Percentiles rank a stretch among this genome's conserved stretches.
Evolutionary conservation across 2,113 vertebrate species (phyloP).

Genomic region (Strigops habroptila): DNA sequence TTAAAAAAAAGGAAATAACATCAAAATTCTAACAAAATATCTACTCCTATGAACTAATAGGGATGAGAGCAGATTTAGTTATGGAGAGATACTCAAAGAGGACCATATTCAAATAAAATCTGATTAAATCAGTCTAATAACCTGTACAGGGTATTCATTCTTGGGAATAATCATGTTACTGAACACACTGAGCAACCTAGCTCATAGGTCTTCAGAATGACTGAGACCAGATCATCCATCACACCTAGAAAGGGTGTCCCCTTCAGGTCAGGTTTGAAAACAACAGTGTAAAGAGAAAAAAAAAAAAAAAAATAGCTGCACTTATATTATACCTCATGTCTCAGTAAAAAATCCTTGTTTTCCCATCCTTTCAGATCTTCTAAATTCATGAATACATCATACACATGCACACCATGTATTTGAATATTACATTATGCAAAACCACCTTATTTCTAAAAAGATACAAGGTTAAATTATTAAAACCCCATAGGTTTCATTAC

Average conservation of each 20-base stretch:
- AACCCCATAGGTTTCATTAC: neutral
- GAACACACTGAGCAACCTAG: neutral
- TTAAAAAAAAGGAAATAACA: neutral
- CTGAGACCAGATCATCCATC: neutral
- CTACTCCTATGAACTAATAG: neutral
- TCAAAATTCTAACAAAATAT: neutral
- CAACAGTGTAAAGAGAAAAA: neutral
- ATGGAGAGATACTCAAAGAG: neutral
- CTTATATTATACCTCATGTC: neutral
- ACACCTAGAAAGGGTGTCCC: neutral
- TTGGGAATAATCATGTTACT: neutral
- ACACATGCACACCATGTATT: neutral
- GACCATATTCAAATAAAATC: neutral
- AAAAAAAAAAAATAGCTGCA: neutral
- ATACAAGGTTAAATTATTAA: neutral
- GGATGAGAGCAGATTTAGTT: neutral
- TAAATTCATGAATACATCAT: neutral
- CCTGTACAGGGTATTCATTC: neutral
- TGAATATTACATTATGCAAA: neutral
- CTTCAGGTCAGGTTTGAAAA: neutral
- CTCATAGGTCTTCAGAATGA: neutral
- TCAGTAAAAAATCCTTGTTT: neutral
- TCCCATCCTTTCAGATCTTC: neutral
- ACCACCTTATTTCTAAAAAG: neutral
- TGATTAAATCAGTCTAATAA: neutral